Conservation (phyloP, 2,888 invertebrate genomes). For the Lepidonotus clava region DNA sequence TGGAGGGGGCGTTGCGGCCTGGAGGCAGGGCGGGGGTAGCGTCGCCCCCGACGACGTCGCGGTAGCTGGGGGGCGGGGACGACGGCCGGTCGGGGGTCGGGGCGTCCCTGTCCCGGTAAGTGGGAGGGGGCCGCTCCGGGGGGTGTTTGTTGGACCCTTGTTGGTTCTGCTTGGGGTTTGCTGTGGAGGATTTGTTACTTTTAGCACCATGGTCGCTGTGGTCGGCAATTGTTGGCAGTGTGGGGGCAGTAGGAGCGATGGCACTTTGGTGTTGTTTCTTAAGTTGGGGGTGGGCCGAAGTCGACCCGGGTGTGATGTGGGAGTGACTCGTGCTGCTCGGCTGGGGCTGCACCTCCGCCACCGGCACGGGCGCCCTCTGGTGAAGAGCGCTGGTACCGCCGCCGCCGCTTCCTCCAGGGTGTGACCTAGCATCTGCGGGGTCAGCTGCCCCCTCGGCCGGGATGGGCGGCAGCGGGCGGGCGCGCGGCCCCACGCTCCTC, state of each 20-base stretch:
- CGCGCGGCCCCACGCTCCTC: conserved; percentile 42
- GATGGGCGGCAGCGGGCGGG: conserved; percentile 18
- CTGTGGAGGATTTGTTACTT: neutral
- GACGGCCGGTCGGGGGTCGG: neutral
- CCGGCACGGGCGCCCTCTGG: neutral
- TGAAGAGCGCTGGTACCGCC: conserved; percentile 25
- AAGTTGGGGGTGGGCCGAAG: neutral
- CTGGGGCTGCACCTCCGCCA: conserved; percentile 41
- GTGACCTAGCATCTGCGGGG: neutral
- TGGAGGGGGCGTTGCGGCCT: neutral
- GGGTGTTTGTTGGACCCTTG: neutral
- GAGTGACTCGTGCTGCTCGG: neutral
- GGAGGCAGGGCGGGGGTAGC: neutral
- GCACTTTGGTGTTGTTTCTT: conserved; percentile 19
- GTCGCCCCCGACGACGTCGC: neutral
- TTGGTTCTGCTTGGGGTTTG: neutral
- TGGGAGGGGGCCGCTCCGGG: conserved; percentile 49
- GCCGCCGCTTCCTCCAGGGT: neutral
- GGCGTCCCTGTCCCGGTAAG: conserved; percentile 34
- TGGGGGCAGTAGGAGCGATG: no score
- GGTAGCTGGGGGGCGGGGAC: conserved; percentile 36
- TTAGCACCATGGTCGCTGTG: conserved; percentile 27
- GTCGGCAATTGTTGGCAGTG: neutral
- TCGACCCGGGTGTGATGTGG: neutral
- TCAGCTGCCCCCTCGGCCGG: neutral